A percentile compares a stretch with the other conserved stretches of the same genome.
Evolutionary conservation across 2,797 vertebrate genomes (phyloP).

Genomic region (Xyrichtys novacula): DNA sequence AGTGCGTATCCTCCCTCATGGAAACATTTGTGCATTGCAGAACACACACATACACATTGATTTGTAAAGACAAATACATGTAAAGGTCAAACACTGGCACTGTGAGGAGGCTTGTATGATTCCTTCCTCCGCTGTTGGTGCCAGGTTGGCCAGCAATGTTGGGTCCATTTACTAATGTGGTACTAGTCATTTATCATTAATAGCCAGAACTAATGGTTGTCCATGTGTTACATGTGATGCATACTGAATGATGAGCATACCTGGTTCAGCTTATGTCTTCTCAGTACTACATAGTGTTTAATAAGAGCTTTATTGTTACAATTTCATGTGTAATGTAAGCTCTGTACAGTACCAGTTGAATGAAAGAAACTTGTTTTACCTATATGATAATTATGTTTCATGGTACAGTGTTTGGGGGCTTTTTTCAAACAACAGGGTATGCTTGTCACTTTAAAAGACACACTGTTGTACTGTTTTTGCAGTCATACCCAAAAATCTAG

Average conservation of each 20-base stretch:
- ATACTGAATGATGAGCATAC: neutral
- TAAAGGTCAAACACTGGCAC: conserved; percentile 18
- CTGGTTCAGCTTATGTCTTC: too few species aligned
- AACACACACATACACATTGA: neutral
- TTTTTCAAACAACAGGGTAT: neutral
- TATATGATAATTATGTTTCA: too few species aligned
- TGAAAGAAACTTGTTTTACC: too few species aligned
- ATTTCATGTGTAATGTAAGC: too few species aligned
- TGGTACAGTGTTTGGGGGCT: too few species aligned
- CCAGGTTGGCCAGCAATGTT: conserved; percentile 25
- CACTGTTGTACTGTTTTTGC: neutral
- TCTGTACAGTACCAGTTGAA: too few species aligned
- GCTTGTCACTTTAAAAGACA: conserved; percentile 4
- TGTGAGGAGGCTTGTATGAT: conserved; percentile 8
- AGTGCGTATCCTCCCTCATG: conserved; percentile 7
- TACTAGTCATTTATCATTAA: conserved; percentile 26
- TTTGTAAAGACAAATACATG: too few species aligned
- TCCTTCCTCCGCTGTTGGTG: conserved; percentile 10
- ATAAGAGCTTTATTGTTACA: too few species aligned
- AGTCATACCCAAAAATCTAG: neutral
- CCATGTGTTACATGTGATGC: conserved; percentile 7
- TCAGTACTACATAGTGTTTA: too few species aligned
- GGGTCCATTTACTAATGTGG: conserved; percentile 32
- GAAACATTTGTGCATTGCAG: neutral
- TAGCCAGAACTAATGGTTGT: conserved; percentile 4